A percentile compares a stretch with the other conserved stretches of the same genome.
Evolutionary conservation across 2,888 invertebrate genomes (phyloP).

Genomic region (Hyposoter didymator): DNA sequence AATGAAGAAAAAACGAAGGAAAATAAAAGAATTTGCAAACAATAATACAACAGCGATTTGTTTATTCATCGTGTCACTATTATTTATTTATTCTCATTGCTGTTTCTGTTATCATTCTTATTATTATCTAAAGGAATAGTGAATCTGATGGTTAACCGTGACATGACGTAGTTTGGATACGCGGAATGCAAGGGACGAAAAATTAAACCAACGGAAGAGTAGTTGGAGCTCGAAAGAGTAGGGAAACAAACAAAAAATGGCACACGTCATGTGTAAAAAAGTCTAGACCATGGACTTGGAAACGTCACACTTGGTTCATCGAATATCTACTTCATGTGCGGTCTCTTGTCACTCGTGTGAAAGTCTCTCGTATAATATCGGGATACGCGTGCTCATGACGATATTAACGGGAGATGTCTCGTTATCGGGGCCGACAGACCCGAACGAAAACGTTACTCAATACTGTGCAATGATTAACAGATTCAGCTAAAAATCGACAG

Average conservation of each 20-base stretch:
- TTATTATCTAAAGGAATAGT: neutral
- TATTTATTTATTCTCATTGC: neutral
- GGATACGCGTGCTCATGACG: conserved; percentile 16
- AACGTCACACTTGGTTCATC: conserved; percentile 35
- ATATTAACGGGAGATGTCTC: conserved; percentile 23
- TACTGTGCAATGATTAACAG: conserved; percentile 32
- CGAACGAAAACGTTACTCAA: conserved; percentile 22
- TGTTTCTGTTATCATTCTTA: neutral
- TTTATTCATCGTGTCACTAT: neutral
- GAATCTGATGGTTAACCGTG: neutral
- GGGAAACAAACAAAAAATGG: conserved; percentile 13
- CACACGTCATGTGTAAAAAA: conserved; percentile 5
- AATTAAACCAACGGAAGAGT: conserved; percentile 1
- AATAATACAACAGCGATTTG: no score
- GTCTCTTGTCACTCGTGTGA: conserved; percentile 18
- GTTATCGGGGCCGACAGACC: conserved; percentile 20
- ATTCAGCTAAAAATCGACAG: neutral
- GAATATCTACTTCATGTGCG: conserved; percentile 17
- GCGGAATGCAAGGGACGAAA: neutral
- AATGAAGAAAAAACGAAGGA: no score
- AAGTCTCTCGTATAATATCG: conserved; percentile 24
- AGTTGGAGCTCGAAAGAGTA: neutral
- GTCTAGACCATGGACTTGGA: conserved; percentile 13
- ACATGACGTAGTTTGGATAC: neutral
- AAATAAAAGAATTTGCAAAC: no score